These are phyloP conservation scores for Synanthedon andrenaeformis DNA, from an alignment of 2,888 invertebrate genomes.

Conservation along the genomic window DNA sequence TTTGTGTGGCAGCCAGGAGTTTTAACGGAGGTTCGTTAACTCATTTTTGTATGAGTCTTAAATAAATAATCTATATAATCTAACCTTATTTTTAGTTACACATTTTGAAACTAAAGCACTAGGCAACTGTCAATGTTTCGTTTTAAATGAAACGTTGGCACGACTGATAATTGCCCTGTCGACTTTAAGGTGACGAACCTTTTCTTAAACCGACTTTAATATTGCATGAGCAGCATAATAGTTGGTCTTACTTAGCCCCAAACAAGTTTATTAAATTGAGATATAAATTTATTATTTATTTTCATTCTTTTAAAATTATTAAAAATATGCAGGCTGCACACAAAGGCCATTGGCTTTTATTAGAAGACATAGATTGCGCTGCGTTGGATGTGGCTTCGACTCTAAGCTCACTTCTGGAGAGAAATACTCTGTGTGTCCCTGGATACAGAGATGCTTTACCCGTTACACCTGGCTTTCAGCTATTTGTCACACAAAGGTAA, in stretches of 20 bases:
- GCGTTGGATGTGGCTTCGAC: constrained; percentile 93
- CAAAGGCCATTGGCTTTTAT: constrained; percentile 89
- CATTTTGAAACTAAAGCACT: background rate
- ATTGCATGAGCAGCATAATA: too few species aligned
- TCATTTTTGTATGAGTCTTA: background rate
- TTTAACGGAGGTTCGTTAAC: constrained; percentile 76
- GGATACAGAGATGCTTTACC: constrained; percentile 87
- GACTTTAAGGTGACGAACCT: too few species aligned
- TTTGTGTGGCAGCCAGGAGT: constrained; percentile 98
- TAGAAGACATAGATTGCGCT: constrained; percentile 96
- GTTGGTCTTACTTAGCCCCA: too few species aligned
- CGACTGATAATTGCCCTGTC: too few species aligned
- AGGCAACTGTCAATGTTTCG: too few species aligned
- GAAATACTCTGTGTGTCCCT: constrained; percentile 84
- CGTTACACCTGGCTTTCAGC: constrained; percentile 87
- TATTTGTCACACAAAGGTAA: constrained; percentile 91
- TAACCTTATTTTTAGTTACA: too few species aligned
- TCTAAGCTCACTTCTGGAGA: constrained; percentile 86
- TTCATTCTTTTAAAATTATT: too few species aligned
- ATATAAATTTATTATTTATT: too few species aligned
- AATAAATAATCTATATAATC: background rate
- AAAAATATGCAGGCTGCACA: constrained; percentile 74
- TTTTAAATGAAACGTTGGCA: too few species aligned
- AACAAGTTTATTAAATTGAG: too few species aligned
- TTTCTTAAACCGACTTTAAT: too few species aligned